Evolutionary conservation across 2,113 vertebrate species (phyloP).

Genomic region (Propithecus coquereli): DNA sequence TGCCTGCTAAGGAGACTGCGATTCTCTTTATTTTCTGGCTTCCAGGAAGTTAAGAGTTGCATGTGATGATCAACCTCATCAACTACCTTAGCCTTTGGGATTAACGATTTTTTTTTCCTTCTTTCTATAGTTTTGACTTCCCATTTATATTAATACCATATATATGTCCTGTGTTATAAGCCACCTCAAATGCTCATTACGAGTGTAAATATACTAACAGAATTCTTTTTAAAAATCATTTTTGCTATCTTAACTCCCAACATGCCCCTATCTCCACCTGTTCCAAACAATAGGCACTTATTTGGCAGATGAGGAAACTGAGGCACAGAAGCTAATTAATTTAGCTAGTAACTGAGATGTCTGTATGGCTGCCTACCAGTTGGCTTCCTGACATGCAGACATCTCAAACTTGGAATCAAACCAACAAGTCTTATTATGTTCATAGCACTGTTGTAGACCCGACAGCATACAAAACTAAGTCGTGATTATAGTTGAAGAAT

Average conservation of each 20-base stretch:
- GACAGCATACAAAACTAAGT: background rate
- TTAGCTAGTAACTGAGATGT: background rate
- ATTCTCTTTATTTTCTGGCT: background rate
- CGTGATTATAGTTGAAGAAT: background rate
- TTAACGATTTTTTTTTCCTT: background rate
- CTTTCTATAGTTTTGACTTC: slow-evolving; percentile 7
- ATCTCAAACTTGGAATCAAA: background rate
- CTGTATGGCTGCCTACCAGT: background rate
- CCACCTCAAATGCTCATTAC: slow-evolving; percentile 1
- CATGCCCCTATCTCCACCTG: background rate
- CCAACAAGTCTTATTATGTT: background rate
- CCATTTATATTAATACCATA: background rate
- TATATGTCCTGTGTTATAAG: background rate
- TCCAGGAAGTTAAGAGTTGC: background rate
- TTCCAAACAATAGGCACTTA: slow-evolving; percentile 19
- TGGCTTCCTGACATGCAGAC: background rate
- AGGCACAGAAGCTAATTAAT: background rate
- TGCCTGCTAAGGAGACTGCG: background rate
- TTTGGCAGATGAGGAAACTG: background rate
- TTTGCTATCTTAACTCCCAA: slow-evolving; percentile 26
- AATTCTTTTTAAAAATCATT: slow-evolving; percentile 15
- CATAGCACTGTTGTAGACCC: background rate
- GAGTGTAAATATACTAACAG: background rate
- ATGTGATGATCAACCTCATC: background rate
- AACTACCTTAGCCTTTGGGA: background rate